Percentiles rank a stretch among this genome's conserved stretches.
phyloP scores from a whole-genome alignment of 2,888 invertebrate species.

The Boloria selene region DNA sequence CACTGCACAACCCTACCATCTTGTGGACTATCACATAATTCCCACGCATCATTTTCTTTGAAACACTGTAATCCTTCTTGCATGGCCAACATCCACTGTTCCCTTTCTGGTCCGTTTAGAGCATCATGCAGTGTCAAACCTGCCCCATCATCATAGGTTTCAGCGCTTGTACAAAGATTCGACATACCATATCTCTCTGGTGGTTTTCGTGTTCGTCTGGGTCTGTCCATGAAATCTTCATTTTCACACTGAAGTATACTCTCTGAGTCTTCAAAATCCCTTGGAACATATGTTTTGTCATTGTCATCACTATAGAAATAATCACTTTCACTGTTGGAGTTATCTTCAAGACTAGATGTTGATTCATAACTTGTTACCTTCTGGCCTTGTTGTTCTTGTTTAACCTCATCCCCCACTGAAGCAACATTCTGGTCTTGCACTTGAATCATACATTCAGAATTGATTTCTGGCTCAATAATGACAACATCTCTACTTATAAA shows the following conservation, averaged over 20 bases:
- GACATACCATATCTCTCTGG: too few species aligned
- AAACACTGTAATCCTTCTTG: slow-evolving; percentile 27
- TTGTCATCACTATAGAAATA: too few species aligned
- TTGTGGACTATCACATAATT: not conserved
- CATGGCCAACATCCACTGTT: slow-evolving; percentile 36
- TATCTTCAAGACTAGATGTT: too few species aligned
- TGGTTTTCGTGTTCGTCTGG: too few species aligned
- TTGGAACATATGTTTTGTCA: too few species aligned
- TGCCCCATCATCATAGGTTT: slow-evolving; percentile 7
- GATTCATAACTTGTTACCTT: too few species aligned
- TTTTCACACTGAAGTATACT: too few species aligned
- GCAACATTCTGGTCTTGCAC: slow-evolving; percentile 34
- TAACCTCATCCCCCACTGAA: slow-evolving; percentile 30
- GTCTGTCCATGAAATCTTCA: too few species aligned
- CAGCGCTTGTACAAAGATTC: not conserved
- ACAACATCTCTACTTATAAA: slow-evolving; percentile 41
- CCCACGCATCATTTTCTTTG: not conserved
- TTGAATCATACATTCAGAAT: slow-evolving; percentile 36
- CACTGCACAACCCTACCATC: not conserved
- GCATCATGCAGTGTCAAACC: slow-evolving; percentile 30
- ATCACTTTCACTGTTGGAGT: too few species aligned
- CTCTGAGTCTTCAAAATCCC: too few species aligned
- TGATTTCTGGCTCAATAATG: slow-evolving; percentile 32
- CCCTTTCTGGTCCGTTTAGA: slow-evolving; percentile 31
- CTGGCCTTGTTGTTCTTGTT: too few species aligned